Evolutionary conservation across 2,113 vertebrate species (phyloP).

Genomic region (Rallus limicola): DNA sequence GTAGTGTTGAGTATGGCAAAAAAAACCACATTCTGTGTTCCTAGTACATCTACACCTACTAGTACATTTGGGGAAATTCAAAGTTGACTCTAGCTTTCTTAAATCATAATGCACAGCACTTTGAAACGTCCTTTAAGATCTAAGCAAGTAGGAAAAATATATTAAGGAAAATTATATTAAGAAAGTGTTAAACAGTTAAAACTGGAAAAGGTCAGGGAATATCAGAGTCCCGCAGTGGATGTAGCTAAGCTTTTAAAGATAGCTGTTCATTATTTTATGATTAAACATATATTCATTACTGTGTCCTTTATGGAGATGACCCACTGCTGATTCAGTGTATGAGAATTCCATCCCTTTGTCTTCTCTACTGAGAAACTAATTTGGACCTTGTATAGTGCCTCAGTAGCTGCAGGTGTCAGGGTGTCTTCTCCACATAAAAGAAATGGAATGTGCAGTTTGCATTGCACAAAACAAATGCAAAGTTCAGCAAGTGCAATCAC

Average conservation of each 20-base stretch:
- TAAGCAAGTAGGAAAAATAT: neutral
- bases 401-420: neutral
- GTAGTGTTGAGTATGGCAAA: neutral
- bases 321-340: neutral
- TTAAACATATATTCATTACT: slow-evolving; percentile 46
- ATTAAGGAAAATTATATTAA: slow-evolving; percentile 22
- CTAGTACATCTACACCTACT: neutral
- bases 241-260: slow-evolving; percentile 4
- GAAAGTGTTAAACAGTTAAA: slow-evolving; percentile 35
- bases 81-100: neutral
- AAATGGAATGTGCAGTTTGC: neutral
- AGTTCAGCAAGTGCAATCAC: neutral
- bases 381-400: neutral
- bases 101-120: neutral
- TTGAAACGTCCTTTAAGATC: slow-evolving; percentile 9
- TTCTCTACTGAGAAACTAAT: neutral
- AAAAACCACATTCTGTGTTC: neutral
- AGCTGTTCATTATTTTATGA: slow-evolving; percentile 25
- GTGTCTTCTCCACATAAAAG: neutral
- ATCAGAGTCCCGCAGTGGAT: neutral
- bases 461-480: too few species aligned
- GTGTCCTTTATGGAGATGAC: slow-evolving; percentile 40
- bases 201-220: slow-evolving; percentile 30
- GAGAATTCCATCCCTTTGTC: neutral
- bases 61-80: neutral